A percentile compares a stretch with the other conserved stretches of the same genome.
phyloP scores from a whole-genome alignment of 2,113 vertebrate species.

The Camelus bactrianus region DNA sequence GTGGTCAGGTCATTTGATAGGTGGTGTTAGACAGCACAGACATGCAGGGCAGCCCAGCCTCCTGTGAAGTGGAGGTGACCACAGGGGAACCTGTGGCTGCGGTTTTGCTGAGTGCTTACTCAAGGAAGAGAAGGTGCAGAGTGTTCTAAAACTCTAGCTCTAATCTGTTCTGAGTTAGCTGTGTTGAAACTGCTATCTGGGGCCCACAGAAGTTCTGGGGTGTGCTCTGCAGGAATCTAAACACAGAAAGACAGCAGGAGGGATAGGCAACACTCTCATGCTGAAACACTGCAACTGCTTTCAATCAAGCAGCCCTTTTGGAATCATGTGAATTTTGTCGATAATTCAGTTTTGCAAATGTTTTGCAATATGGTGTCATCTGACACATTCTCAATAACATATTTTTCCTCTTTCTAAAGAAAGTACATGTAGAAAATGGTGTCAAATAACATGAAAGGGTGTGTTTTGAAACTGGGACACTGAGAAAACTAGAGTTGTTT shows the following conservation, averaged over 20 bases:
- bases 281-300: slow-evolving; percentile 65
- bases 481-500: background rate
- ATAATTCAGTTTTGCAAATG: slow-evolving; percentile 63
- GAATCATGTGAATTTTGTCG: slow-evolving; percentile 65
- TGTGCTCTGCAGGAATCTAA: background rate
- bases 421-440: slow-evolving; percentile 58
- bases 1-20: background rate
- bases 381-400: slow-evolving; percentile 55
- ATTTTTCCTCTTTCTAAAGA: slow-evolving; percentile 61
- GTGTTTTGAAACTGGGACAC: slow-evolving; percentile 55
- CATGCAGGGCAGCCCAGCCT: background rate
- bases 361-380: slow-evolving; percentile 72
- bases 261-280: background rate
- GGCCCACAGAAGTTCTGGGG: background rate
- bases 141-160: background rate
- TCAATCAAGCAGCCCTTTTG: slow-evolving; percentile 64
- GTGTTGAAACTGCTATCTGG: slow-evolving; percentile 1
- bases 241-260: background rate
- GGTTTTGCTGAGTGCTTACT: background rate
- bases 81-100: rapidly evolving
- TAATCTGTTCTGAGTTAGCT: slow-evolving; percentile 9
- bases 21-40: background rate
- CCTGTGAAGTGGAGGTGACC: background rate
- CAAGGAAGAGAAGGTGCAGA: background rate
- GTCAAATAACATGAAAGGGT: slow-evolving; percentile 60